Conservation (phyloP, 2,797 vertebrate species). For the Cercopithecus neglectus region DNA sequence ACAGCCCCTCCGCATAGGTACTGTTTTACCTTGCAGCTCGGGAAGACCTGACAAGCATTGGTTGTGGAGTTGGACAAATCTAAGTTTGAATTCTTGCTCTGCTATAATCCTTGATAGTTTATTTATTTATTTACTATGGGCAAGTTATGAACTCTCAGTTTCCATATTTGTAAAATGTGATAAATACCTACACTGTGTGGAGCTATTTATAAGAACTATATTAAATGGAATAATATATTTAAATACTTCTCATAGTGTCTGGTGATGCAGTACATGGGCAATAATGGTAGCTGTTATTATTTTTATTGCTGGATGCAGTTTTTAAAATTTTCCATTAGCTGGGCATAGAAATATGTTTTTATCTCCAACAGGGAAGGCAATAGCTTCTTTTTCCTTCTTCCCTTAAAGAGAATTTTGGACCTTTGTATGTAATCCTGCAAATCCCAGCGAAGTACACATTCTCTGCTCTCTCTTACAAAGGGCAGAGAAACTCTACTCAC, state of each 20-base stretch:
- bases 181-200: background rate
- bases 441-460: background rate
- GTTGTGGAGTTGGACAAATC: background rate
- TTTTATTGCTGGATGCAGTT: background rate
- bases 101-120: background rate
- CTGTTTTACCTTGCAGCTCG: background rate
- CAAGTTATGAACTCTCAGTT: background rate
- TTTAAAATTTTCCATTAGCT: background rate
- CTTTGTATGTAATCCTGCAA: slow-evolving; percentile 11
- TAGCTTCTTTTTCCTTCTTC: background rate
- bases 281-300: background rate
- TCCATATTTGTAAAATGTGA: background rate
- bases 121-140: background rate
- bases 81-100: background rate
- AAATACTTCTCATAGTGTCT: background rate
- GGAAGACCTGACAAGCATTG: background rate
- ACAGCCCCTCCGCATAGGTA: background rate
- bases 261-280: background rate
- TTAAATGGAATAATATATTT: background rate
- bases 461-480: background rate
- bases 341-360: background rate
- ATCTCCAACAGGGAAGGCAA: background rate
- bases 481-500: background rate
- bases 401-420: background rate
- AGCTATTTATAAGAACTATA: background rate